These are phyloP conservation scores for Lytechinus pictus DNA, from an alignment of 35 echinoderm and acorn worm genomes.

Conservation along the genomic window DNA sequence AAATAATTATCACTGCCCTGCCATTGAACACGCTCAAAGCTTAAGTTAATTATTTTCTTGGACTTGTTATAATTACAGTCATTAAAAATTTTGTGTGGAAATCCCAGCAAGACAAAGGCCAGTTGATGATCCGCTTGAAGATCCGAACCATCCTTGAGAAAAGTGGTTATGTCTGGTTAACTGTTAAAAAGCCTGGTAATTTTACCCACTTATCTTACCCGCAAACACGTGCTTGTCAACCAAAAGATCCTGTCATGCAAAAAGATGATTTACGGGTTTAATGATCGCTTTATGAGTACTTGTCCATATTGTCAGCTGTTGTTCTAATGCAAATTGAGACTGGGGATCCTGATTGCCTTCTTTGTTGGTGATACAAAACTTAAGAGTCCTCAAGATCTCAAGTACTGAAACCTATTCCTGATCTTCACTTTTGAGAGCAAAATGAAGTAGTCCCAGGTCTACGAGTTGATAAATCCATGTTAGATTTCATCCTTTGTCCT, in stretches of 20 bases:
- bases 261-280: background rate
- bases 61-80: background rate
- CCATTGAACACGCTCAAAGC: background rate
- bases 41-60: too few species aligned
- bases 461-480: background rate
- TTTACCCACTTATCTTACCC: background rate
- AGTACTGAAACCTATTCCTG: background rate
- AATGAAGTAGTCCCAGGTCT: background rate
- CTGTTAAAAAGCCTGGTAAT: background rate
- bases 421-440: background rate
- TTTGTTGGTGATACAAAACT: constrained; percentile 5
- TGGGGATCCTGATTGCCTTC: background rate
- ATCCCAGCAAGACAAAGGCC: background rate
- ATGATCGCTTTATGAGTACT: constrained; percentile 1
- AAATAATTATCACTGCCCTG: background rate
- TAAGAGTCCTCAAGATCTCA: background rate
- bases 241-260: background rate
- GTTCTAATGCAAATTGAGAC: background rate
- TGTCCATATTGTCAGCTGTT: background rate
- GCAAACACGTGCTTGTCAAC: background rate
- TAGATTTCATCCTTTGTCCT: background rate
- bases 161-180: background rate
- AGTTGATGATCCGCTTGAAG: background rate
- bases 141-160: background rate
- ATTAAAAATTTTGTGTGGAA: background rate